Evolutionary conservation across 2,888 invertebrate genomes (phyloP).

Genomic region (Clunio marinus): DNA sequence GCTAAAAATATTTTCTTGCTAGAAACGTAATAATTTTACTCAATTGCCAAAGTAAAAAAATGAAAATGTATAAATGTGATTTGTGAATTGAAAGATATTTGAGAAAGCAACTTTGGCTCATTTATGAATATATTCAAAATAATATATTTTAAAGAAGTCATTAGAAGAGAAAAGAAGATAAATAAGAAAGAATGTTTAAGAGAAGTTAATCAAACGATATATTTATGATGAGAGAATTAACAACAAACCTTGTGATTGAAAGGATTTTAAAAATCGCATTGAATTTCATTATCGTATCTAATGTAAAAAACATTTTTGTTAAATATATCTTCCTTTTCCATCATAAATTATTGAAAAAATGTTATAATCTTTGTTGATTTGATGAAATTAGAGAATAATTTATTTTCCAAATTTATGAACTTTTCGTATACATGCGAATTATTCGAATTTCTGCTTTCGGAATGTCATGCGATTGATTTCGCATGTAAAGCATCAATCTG

Average conservation of each 20-base stretch:
- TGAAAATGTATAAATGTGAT: neutral
- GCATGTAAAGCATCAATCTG: too few relatives aligned
- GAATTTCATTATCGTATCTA: neutral
- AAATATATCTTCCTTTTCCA: neutral
- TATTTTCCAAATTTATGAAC: neutral
- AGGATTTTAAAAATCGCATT: conserved; percentile 10
- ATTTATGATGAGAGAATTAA: neutral
- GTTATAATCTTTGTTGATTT: too few relatives aligned
- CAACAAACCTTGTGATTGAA: neutral
- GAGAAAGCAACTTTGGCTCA: neutral
- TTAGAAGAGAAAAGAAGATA: neutral
- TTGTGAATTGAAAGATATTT: neutral
- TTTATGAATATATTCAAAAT: neutral
- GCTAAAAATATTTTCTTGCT: neutral
- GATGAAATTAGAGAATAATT: neutral
- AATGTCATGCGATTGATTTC: neutral
- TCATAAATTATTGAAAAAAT: neutral
- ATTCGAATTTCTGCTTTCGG: neutral
- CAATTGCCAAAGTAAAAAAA: conserved; percentile 2
- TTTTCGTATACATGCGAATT: conserved; percentile 5
- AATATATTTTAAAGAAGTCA: neutral
- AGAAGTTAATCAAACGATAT: too few relatives aligned
- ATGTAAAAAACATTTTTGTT: too few relatives aligned
- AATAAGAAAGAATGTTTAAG: neutral
- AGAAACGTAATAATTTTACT: neutral